Conservation (phyloP, 2,113 vertebrate species). For the Saccopteryx leptura region DNA sequence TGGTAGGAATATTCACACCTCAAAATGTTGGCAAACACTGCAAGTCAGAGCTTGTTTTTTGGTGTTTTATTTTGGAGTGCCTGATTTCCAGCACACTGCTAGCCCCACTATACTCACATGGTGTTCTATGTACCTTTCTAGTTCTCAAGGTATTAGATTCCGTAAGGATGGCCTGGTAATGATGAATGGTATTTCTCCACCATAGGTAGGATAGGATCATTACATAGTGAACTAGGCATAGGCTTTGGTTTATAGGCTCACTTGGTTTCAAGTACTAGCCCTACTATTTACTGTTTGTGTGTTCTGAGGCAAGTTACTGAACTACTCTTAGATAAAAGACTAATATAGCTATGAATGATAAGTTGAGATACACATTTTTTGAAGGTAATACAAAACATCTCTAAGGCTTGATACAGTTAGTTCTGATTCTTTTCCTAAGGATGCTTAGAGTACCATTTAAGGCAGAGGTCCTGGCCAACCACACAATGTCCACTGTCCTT, state of each 20-base stretch:
- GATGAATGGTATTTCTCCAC: not conserved
- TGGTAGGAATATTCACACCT: not conserved
- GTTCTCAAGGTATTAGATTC: not conserved
- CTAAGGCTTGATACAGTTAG: not conserved
- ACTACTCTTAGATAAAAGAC: not conserved
- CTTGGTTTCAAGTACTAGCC: not conserved
- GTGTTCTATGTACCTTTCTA: not conserved
- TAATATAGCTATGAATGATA: not conserved
- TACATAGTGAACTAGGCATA: not conserved
- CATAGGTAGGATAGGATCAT: not conserved
- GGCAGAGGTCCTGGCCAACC: not conserved
- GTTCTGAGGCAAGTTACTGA: not conserved
- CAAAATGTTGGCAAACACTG: not conserved
- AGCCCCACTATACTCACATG: not conserved
- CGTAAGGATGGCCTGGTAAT: not conserved
- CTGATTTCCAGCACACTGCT: not conserved
- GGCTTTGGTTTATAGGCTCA: not conserved
- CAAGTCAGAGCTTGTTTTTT: not conserved
- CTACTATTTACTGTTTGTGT: not conserved
- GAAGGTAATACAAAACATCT: not conserved
- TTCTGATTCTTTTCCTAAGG: not conserved
- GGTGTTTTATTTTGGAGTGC: not conserved
- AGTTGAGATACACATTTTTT: slow-evolving; percentile 11
- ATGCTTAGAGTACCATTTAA: not conserved
- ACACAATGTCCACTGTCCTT: not conserved